A percentile compares a stretch with the other conserved stretches of the same genome.
phyloP scores from a whole-genome alignment of 2,113 vertebrate genomes.

The Istiophorus platypterus region DNA sequence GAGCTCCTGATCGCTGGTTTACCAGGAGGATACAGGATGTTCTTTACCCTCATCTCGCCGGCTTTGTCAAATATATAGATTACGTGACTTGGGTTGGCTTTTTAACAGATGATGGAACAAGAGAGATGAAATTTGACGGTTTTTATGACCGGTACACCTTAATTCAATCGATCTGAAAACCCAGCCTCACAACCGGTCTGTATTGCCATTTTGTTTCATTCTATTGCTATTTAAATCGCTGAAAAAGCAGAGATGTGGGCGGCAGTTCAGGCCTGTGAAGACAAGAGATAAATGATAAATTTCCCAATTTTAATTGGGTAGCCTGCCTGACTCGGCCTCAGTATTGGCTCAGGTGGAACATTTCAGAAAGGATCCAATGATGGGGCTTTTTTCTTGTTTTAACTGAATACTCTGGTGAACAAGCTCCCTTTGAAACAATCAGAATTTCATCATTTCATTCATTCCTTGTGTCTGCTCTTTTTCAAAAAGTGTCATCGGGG shows the following conservation, averaged over 20 bases:
- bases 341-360: neutral
- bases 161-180: neutral
- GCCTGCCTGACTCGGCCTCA: constrained; percentile 5
- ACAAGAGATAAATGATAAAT: neutral
- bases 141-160: neutral
- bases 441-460: constrained; percentile 11
- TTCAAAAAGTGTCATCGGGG: neutral
- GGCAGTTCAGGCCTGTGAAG: neutral
- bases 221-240: neutral
- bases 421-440: constrained; percentile 10
- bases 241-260: neutral
- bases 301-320: neutral
- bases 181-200: too few species aligned
- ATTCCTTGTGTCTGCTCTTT: neutral
- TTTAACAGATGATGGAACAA: neutral
- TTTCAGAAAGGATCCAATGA: constrained; percentile 20
- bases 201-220: neutral
- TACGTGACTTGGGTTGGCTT: neutral
- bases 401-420: neutral
- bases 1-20: neutral
- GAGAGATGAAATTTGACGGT: neutral
- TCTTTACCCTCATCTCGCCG: constrained; percentile 7
- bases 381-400: neutral
- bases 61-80: neutral
- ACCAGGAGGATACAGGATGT: neutral